Base-by-base conservation (phyloP, 2,888 invertebrate species). In the Mayetiola destructor region DNA sequence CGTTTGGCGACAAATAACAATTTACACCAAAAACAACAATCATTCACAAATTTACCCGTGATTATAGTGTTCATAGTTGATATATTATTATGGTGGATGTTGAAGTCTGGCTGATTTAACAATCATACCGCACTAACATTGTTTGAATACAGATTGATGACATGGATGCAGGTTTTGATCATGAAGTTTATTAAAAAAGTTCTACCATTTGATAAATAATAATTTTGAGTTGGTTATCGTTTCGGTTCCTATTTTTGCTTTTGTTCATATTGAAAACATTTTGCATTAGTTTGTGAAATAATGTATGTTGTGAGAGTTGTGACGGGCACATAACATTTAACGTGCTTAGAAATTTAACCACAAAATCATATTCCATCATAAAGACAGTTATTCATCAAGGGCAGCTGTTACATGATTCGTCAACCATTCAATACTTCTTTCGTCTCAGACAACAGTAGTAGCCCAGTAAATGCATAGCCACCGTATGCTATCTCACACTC, bases 381-480 rank as follows among this genome's bases (percentile, higher is more conserved):
- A 48, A 48, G 48, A 48, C 48, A 48, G 48, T 48, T 27, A 48
- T 48, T 48, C 48, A 48, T 48, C 48, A 48, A 48, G 27, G 48
- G 48, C 48, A 48, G 48, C 48, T 48, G 48, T 48, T 48, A 48
- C 48, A 27, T 42, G 14, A 48, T 48, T 48, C 27, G 27, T 48
- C 48, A 48, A 27, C 48, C n/a, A n/a, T n/a, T n/a, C n/a, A n/a
- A n/a, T n/a, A n/a, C n/a, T n/a, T n/a, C n/a, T n/a, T n/a, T n/a
- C n/a, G n/a, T n/a, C n/a, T n/a, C n/a, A n/a, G n/a, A n/a, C n/a
- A n/a, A n/a, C n/a, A n/a, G n/a, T n/a, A n/a, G n/a, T n/a, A n/a
- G n/a, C n/a, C n/a, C n/a, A n/a, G n/a, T n/a, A n/a, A n/a, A n/a
- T n/a, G n/a, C n/a, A n/a, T n/a, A n/a, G n/a, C n/a, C n/a, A 42